Evolutionary conservation across 2,797 vertebrate species (phyloP).

Genomic region (Rhynchonycteris naso): DNA sequence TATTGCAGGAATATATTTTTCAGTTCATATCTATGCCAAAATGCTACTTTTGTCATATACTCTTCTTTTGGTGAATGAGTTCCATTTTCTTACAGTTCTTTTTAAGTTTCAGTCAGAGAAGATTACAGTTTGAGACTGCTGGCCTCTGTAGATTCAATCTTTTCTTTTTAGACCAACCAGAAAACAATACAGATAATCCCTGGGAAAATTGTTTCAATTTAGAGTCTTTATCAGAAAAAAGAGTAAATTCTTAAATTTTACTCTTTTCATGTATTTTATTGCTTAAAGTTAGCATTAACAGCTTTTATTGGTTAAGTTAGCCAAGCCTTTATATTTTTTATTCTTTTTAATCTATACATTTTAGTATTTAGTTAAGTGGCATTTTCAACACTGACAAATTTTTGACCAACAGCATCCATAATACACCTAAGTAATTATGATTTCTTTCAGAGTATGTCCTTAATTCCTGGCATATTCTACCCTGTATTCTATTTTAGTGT

Average conservation of each 20-base stretch:
- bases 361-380: conserved; percentile 39
- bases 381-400: conserved; percentile 35
- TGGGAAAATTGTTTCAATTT: conserved; percentile 29
- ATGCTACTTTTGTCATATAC: not conserved
- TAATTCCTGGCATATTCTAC: not conserved
- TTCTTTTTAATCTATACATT: conserved; percentile 10
- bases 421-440: not conserved
- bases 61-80: conserved; percentile 14
- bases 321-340: conserved; percentile 41
- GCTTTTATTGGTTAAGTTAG: conserved; percentile 6
- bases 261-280: conserved; percentile 17
- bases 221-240: conserved; percentile 14
- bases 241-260: conserved; percentile 23
- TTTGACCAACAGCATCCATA: not conserved
- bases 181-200: not conserved
- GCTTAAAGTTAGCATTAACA: conserved; percentile 19
- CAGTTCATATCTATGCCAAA: not conserved
- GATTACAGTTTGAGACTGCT: conserved; percentile 18
- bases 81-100: not conserved
- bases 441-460: conserved; percentile 25
- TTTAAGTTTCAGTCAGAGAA: conserved; percentile 22
- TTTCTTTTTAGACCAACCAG: conserved; percentile 7
- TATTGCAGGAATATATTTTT: not conserved
- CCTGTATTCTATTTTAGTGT: conserved; percentile 29
- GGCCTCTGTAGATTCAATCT: not conserved